A percentile compares a stretch with the other conserved stretches of the same genome.
Evolutionary conservation across 2,797 vertebrate genomes (phyloP).

Genomic region (Hafferia zeledoni): DNA sequence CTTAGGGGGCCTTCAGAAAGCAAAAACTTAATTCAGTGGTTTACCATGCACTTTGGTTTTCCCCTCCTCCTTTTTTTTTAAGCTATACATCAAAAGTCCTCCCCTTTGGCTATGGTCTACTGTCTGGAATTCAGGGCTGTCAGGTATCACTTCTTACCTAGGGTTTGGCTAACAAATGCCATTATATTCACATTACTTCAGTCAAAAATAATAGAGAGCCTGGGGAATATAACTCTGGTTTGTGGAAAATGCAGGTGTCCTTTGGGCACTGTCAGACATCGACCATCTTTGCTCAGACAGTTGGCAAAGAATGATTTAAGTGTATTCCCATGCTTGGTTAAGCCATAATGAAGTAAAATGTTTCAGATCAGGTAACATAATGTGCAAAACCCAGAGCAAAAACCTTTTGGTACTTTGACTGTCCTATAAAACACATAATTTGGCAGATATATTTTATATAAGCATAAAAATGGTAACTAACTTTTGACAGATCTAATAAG

Average conservation of each 20-base stretch:
- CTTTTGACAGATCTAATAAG: background rate
- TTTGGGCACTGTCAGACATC: background rate
- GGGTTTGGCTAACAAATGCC: background rate
- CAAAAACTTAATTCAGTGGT: background rate
- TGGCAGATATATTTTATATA: background rate
- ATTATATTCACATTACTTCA: background rate
- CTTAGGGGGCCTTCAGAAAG: background rate
- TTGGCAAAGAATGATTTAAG: background rate
- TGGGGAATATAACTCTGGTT: background rate
- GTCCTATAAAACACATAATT: background rate
- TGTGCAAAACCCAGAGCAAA: background rate
- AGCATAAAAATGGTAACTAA: background rate
- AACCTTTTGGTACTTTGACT: background rate
- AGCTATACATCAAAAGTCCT: background rate
- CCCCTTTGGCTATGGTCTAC: background rate
- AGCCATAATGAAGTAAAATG: background rate
- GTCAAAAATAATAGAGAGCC: background rate
- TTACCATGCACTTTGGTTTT: background rate
- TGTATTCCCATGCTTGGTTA: background rate
- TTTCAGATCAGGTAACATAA: background rate
- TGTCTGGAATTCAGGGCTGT: background rate
- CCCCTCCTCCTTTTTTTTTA: accelerated
- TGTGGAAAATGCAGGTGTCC: background rate
- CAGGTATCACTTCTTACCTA: background rate
- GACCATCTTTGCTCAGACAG: background rate